A percentile compares a stretch with the other conserved stretches of the same genome.
Conservation (phyloP, 2,888 invertebrate species). For the Syrista parreyssii region DNA sequence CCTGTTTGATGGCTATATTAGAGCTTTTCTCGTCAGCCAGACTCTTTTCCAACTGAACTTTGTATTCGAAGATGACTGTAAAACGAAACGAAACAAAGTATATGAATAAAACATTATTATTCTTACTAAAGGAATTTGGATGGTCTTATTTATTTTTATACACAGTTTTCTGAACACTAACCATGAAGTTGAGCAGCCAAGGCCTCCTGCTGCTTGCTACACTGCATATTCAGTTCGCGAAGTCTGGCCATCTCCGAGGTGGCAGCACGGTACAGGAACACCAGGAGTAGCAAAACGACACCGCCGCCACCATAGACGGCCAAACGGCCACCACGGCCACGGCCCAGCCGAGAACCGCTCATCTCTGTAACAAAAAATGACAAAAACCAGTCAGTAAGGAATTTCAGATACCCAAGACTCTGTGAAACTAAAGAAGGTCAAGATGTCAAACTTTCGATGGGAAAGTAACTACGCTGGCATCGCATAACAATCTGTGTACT, state of each 20-base stretch:
- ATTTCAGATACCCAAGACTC: neutral
- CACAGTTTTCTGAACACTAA: conserved; percentile 25
- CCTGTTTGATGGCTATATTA: conserved; percentile 57
- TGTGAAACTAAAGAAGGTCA: neutral
- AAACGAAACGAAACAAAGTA: conserved; percentile 13
- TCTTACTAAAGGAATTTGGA: neutral
- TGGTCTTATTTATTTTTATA: neutral
- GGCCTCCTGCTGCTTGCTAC: conserved; percentile 59
- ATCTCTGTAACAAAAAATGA: conserved; percentile 46
- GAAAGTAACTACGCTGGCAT: neutral
- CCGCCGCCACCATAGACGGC: conserved; percentile 55
- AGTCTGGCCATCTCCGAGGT: conserved; percentile 60
- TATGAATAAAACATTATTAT: neutral
- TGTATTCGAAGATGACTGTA: conserved; percentile 62
- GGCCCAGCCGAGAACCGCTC: conserved; percentile 61
- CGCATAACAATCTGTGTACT: neutral
- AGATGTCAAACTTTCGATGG: neutral
- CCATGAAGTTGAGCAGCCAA: conserved; percentile 61
- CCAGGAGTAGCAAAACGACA: conserved; percentile 47
- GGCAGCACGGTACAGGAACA: conserved; percentile 56
- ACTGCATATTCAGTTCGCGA: conserved; percentile 55
- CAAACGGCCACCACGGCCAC: conserved; percentile 60
- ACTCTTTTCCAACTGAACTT: conserved; percentile 58
- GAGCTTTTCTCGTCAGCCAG: conserved; percentile 61
- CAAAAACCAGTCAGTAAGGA: neutral